Evolutionary conservation across 2,888 invertebrate species (phyloP).

Genomic region (Onthophagus sagittarius): DNA sequence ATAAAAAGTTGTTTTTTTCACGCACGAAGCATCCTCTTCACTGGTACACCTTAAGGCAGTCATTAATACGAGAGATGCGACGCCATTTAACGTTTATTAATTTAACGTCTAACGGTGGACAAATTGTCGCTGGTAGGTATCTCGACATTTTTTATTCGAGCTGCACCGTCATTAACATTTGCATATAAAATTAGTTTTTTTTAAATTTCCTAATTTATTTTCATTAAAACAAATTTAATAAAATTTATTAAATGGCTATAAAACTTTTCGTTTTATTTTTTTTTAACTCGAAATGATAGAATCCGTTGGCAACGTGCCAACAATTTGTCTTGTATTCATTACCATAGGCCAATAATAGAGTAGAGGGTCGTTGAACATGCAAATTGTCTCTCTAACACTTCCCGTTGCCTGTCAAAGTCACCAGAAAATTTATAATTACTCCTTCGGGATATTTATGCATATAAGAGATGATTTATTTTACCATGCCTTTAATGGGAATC

Average conservation of each 20-base stretch:
- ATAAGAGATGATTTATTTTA: background rate
- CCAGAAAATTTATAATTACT: background rate
- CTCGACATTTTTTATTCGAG: background rate
- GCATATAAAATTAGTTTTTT: background rate
- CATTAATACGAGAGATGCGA: background rate
- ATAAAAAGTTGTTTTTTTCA: background rate
- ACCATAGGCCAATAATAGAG: background rate
- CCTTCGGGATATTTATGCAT: background rate
- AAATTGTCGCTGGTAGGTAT: background rate
- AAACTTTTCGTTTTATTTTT: background rate
- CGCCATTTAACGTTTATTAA: background rate
- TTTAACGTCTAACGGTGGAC: background rate
- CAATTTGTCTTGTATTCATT: background rate
- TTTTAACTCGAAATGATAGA: background rate
- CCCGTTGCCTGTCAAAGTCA: background rate
- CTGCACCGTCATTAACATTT: background rate
- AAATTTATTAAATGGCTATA: background rate
- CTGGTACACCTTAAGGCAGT: background rate
- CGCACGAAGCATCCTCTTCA: too few relatives aligned
- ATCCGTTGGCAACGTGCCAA: background rate
- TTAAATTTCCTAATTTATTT: background rate
- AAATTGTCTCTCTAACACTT: background rate
- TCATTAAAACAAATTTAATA: background rate
- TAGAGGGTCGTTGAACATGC: background rate
- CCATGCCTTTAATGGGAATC: background rate